Percentiles rank a stretch among this genome's conserved stretches.
These are phyloP conservation scores for Rattus rattus DNA, from an alignment of 2,113 vertebrate genomes.

Conservation along the genomic window DNA sequence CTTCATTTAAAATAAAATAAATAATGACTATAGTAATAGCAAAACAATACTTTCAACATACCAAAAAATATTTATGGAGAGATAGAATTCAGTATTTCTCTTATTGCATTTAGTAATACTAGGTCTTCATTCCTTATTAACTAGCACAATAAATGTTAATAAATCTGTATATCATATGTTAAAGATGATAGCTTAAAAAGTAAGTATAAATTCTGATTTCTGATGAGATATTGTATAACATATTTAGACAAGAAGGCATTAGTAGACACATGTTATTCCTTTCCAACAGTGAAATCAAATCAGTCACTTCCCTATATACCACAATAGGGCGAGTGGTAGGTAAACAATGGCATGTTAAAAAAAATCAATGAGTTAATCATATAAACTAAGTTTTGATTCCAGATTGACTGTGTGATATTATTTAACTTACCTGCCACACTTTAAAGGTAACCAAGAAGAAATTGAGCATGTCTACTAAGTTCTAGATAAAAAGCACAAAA, in stretches of 20 bases:
- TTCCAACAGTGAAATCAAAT: neutral
- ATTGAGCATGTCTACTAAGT: neutral
- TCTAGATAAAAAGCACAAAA: conserved; percentile 17
- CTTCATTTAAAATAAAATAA: conserved; percentile 24
- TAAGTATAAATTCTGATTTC: conserved; percentile 22
- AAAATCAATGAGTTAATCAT: neutral
- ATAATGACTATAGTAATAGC: neutral
- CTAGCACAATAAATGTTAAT: conserved; percentile 27
- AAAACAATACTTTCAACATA: conserved; percentile 34
- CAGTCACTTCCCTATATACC: neutral
- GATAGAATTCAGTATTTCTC: neutral
- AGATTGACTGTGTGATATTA: neutral
- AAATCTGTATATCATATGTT: conserved; percentile 9
- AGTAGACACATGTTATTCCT: conserved; percentile 1
- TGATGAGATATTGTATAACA: neutral
- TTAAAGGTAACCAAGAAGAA: neutral
- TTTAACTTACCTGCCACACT: neutral
- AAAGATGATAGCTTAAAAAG: conserved; percentile 19
- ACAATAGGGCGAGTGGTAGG: neutral
- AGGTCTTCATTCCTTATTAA: conserved; percentile 36
- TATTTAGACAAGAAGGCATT: neutral
- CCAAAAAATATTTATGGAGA: conserved; percentile 38
- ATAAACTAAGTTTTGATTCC: neutral
- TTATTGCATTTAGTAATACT: conserved; percentile 32
- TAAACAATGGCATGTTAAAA: neutral